Conservation (phyloP, 1,140 invertebrate species). For the Zaprionus ornatus region DNA sequence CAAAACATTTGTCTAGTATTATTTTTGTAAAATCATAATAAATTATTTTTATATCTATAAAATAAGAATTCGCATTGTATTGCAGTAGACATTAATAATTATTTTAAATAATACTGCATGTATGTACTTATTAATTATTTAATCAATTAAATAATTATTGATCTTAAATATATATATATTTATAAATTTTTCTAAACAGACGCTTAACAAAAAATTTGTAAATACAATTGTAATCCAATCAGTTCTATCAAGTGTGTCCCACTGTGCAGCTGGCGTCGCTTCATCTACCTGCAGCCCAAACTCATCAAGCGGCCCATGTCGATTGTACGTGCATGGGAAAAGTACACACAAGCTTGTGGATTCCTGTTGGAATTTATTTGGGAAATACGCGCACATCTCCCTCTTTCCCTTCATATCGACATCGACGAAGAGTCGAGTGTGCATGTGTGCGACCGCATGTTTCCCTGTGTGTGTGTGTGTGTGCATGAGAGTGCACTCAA, state of each 20-base stretch:
- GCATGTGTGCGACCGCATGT: slow-evolving; percentile 36
- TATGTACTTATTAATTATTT: not conserved
- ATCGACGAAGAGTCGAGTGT: slow-evolving; percentile 27
- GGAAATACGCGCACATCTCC: slow-evolving; percentile 68
- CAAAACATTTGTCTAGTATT: no score
- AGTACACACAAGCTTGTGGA: slow-evolving; percentile 80
- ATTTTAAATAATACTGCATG: not conserved
- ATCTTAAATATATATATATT: not conserved
- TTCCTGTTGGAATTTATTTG: slow-evolving; percentile 83
- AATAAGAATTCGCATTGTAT: no score
- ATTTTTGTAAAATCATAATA: no score
- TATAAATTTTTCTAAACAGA: not conserved
- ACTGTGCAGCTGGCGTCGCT: slow-evolving; percentile 59
- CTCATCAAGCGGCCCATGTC: slow-evolving; percentile 82
- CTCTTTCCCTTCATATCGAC: slow-evolving; percentile 13
- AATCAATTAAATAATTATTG: no score
- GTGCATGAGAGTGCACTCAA: slow-evolving; percentile 78
- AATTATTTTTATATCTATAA: no score
- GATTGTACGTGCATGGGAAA: slow-evolving; percentile 82
- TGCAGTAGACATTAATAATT: not conserved
- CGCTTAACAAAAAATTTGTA: not conserved
- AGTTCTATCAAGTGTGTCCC: slow-evolving; percentile 13
- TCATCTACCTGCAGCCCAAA: slow-evolving; percentile 78
- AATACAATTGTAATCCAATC: slow-evolving; percentile 19
- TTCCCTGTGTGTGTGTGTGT: slow-evolving; percentile 37